Conservation (phyloP, 1,140 invertebrate genomes). For the Lasaia peninsularis region DNA sequence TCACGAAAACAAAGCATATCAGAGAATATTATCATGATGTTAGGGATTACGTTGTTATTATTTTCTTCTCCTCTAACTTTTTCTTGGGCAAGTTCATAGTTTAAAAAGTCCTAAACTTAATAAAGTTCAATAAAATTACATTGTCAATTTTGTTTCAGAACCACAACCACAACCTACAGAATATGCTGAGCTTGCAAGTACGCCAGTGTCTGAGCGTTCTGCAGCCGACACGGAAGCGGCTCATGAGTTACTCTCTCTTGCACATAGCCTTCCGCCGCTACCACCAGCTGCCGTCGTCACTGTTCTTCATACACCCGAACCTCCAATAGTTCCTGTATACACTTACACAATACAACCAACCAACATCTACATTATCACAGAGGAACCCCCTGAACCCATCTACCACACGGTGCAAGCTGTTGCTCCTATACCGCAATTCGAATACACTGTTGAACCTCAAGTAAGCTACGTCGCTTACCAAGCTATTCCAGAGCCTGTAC, state of each 20-base stretch:
- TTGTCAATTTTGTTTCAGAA: constrained; percentile 24
- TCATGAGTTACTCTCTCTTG: constrained; percentile 89
- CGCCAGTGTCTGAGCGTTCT: constrained; percentile 50
- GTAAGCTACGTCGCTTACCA: constrained; percentile 45
- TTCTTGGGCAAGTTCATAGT: too few relatives aligned
- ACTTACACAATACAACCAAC: constrained; percentile 55
- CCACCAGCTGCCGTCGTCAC: constrained; percentile 65
- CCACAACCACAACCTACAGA: constrained; percentile 24
- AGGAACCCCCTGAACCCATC: constrained; percentile 46
- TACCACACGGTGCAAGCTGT: constrained; percentile 28
- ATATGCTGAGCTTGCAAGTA: constrained; percentile 37
- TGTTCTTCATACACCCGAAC: constrained; percentile 25
- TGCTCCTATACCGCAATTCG: constrained; percentile 32
- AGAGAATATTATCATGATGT: too few relatives aligned
- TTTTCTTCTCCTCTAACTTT: too few relatives aligned
- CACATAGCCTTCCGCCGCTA: constrained; percentile 80
- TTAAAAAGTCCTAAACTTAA: too few relatives aligned
- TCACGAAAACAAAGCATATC: too few relatives aligned
- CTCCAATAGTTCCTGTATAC: constrained; percentile 35
- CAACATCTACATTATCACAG: constrained; percentile 60
- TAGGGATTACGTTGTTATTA: too few relatives aligned
- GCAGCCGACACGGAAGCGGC: constrained; percentile 91
- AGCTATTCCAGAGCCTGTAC: constrained; percentile 19
- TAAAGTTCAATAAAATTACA: neutral
- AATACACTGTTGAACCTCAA: constrained; percentile 41